Conservation (phyloP, 2,113 vertebrate species). For the Amphiprion percula region DNA sequence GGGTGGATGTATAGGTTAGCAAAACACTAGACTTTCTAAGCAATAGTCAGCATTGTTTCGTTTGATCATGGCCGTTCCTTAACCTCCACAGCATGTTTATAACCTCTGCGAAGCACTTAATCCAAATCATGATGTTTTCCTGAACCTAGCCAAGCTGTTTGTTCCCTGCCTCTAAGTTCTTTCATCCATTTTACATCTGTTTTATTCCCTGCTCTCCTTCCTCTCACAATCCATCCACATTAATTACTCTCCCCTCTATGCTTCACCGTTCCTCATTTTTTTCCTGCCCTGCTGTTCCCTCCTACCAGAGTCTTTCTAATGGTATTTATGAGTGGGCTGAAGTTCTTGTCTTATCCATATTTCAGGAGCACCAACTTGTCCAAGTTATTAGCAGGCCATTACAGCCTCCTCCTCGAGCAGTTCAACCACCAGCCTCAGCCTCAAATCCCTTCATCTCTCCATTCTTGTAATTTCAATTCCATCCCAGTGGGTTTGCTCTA, state of each 20-base stretch:
- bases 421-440: slow-evolving; percentile 4
- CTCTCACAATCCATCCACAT: slow-evolving; percentile 12
- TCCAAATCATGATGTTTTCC: too few species aligned
- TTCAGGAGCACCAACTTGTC: slow-evolving; percentile 50
- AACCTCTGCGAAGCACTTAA: too few species aligned
- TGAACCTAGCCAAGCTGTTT: neutral
- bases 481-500: slow-evolving; percentile 1
- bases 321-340: slow-evolving; percentile 24
- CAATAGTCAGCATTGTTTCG: neutral
- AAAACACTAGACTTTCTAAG: neutral
- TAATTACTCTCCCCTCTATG: slow-evolving; percentile 12
- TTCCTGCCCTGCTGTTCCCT: slow-evolving; percentile 13
- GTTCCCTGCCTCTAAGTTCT: neutral
- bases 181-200: neutral
- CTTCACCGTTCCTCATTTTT: slow-evolving; percentile 1
- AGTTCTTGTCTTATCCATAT: slow-evolving; percentile 48
- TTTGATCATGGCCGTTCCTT: neutral
- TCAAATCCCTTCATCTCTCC: slow-evolving; percentile 38
- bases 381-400: slow-evolving; percentile 50
- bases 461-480: slow-evolving; percentile 26
- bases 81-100: too few species aligned
- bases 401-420: slow-evolving; percentile 14
- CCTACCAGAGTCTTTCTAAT: slow-evolving; percentile 7
- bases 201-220: slow-evolving; percentile 6
- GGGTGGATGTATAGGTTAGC: neutral